Base-by-base conservation (phyloP, 2,888 invertebrate genomes). In the Cephus sareptanus region DNA sequence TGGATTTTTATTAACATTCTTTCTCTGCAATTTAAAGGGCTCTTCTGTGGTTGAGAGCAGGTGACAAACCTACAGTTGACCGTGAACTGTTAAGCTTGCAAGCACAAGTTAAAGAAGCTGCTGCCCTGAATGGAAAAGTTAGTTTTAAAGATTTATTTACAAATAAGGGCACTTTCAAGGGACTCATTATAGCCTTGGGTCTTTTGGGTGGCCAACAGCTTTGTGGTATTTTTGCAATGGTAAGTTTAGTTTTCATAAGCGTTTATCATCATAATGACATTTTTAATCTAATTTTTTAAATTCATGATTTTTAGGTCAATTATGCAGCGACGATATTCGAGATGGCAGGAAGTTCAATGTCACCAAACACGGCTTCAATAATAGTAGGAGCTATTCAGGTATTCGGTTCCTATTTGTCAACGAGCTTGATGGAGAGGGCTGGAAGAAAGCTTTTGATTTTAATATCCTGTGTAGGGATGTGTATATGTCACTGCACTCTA, bases 381-480 rank as follows among this genome's bases (percentile, higher is more conserved):
- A 88, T 94, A 33, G 93, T 95, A 11, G 95, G 94, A 0, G 83
- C 92, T 0, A 92, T 94, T 0, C 93, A 95, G 79, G 89, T 94
- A 0, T 70, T 88, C 4, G 94, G 94, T 0, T 91, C 93, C 15
- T 85, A 91, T 34, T 79, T 92, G 0, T 92, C 93, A 1, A 91
- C 93, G 0, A 75, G 92, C 0, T 82, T 94, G 1, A 92, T 94
- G 85, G 95, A 96, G 84, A 92, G 91, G 74, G 93, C 93, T 75
- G 96, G 95, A 0, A 92, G 96, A 85, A 91, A 94, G 75, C 83
- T 87, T 11, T 87, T 94, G 15, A 86, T 94, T 11, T 84, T 93
- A 6, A 83, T 92, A 69, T 93, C 93, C 0, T 92, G 92, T 31
- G 37, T 86, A 0, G 85, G 91, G 3, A 91, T 92, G 91, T 81